Evolutionary conservation across 2,797 vertebrate genomes (phyloP).

Genomic region (Labroides dimidiatus): DNA sequence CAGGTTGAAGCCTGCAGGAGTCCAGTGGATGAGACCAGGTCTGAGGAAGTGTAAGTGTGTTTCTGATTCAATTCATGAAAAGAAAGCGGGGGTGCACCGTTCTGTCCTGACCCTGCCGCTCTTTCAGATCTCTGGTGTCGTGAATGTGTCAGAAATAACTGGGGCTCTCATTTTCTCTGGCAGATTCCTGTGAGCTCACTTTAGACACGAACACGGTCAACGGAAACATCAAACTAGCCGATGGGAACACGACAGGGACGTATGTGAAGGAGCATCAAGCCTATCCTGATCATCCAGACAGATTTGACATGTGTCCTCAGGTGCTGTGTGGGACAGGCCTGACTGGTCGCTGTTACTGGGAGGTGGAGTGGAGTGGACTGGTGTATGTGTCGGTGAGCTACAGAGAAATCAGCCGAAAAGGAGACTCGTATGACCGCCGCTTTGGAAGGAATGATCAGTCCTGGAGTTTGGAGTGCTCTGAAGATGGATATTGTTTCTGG

Average conservation of each 20-base stretch:
- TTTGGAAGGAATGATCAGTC: conserved; percentile 1
- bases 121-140: background rate
- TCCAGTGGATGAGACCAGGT: background rate
- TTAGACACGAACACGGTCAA: background rate
- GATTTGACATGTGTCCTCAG: background rate
- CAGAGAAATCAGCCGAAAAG: background rate
- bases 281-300: background rate
- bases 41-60: background rate
- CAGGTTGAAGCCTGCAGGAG: background rate
- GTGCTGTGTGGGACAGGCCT: background rate
- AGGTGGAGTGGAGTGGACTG: conserved; percentile 1
- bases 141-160: background rate
- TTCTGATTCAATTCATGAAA: background rate
- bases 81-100: background rate
- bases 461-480: conserved; percentile 4
- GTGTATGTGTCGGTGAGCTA: background rate
- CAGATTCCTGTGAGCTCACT: background rate
- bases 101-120: too few species aligned
- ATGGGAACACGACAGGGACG: background rate
- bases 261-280: background rate
- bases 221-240: background rate
- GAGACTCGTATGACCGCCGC: background rate
- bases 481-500: background rate
- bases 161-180: background rate
- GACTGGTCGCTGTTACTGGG: conserved; percentile 1